Conservation (phyloP, 2,888 invertebrate species). For the Heliconius sara region DNA sequence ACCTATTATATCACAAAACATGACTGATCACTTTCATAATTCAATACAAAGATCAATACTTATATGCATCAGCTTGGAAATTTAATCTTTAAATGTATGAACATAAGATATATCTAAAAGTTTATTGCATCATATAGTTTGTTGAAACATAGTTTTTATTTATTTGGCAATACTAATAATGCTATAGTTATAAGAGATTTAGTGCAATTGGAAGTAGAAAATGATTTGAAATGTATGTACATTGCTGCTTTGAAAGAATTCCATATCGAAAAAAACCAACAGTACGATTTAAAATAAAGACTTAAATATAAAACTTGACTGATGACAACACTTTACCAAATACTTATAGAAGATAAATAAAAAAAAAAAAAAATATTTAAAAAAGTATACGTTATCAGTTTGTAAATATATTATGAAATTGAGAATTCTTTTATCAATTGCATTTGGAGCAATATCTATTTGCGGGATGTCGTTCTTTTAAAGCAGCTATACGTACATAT, state of each 20-base stretch:
- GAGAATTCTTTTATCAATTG: not conserved
- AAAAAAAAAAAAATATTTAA: not conserved
- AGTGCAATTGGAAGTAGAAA: constrained; percentile 11
- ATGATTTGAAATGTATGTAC: not conserved
- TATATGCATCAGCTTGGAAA: not conserved
- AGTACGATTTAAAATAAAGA: not conserved
- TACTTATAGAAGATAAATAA: too few species aligned
- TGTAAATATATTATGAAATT: not conserved
- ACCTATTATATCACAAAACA: constrained; percentile 78
- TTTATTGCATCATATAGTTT: constrained; percentile 2
- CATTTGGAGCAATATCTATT: not conserved
- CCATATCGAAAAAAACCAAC: not conserved
- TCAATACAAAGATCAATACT: constrained; percentile 23
- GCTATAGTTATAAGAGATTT: not conserved
- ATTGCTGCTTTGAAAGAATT: not conserved
- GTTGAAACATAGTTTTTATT: constrained; percentile 1
- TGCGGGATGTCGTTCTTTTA: not conserved
- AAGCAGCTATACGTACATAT: not conserved
- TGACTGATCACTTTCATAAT: constrained; percentile 59
- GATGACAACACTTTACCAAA: too few species aligned
- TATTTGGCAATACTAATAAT: constrained; percentile 27
- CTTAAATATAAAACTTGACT: too few species aligned
- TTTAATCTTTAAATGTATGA: not conserved
- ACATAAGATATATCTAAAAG: not conserved
- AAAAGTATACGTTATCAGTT: not conserved